Base-by-base conservation (phyloP, 2,113 vertebrate genomes). In the Numida meleagris region DNA sequence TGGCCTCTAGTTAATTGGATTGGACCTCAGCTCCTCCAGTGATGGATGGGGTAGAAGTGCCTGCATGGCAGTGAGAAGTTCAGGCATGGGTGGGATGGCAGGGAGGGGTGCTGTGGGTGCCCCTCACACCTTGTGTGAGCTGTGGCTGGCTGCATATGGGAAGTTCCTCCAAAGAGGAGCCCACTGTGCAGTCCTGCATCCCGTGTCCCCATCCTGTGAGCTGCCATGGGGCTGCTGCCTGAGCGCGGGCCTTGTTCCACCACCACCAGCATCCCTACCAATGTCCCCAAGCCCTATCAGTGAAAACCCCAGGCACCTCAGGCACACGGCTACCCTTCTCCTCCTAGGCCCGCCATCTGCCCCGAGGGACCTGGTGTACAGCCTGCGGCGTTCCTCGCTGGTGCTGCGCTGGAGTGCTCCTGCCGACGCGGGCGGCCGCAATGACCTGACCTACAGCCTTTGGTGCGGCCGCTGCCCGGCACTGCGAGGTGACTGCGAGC, bases 381-480 rank as follows among this genome's bases (percentile, higher is more conserved):
- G 98, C 81, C 97, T 99, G 71, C 99, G 98, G 80, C 98, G 98
- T 96, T 98, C 99, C 0, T 98, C 99, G 0, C 97, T 99, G 96
- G 97, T 99, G 79, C 96, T 99, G 94, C 97, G 98, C 74, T 99
- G 99, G 99, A 97, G 97, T 0, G 96, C 98, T 0, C 99, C 99
- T 0, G 96, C 97, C 0, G 99, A 99, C 46, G 96, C 97, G 0
- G 99, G 99, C 0, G 99, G 99, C 85, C 97, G 99, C 23, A 98
- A 95, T 0, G 99, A 99, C 90, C 96, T 99, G 90, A 98, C 98
- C 80, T 99, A 99, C 97, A 99, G 98, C 76, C 97, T 99, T 86
- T 98, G 98, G 82, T 99, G 99, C 19, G 95, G 97, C 29, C 97
- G 97, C 7, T 99, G 99, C 76, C 79, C 87, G 0, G 29, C 2